phyloP scores from a whole-genome alignment of 2,888 invertebrate species.

The Cryptophagus acutangulus region DNA sequence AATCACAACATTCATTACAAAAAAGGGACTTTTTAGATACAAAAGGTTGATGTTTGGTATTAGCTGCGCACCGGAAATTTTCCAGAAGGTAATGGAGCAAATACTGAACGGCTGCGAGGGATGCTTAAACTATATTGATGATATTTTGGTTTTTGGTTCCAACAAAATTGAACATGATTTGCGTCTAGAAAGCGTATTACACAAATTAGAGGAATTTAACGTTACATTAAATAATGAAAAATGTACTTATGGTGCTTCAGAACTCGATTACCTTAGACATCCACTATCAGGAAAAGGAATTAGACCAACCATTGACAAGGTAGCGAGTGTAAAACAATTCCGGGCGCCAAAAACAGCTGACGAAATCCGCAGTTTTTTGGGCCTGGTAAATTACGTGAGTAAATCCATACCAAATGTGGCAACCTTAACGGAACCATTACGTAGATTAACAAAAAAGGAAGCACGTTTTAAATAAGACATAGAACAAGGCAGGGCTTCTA shows the following conservation, averaged over 20 bases:
- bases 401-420: slow-evolving; percentile 16
- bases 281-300: background rate
- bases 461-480: no score
- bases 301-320: no score
- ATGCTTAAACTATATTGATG: slow-evolving; percentile 8
- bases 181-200: background rate
- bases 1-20: slow-evolving; percentile 21
- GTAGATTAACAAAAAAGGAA: slow-evolving; percentile 8
- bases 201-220: slow-evolving; percentile 10
- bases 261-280: background rate
- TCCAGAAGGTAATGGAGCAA: slow-evolving; percentile 11
- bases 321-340: no score
- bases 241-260: background rate
- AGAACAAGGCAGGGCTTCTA: slow-evolving; percentile 10
- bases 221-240: slow-evolving; percentile 11
- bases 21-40: slow-evolving; percentile 15
- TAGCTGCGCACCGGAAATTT: slow-evolving; percentile 12
- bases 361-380: slow-evolving; percentile 14
- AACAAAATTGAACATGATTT: slow-evolving; percentile 9
- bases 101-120: slow-evolving; percentile 1
- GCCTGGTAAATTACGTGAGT: slow-evolving; percentile 12
- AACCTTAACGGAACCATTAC: slow-evolving; percentile 15
- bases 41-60: slow-evolving; percentile 19
- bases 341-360: background rate
- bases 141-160: slow-evolving; percentile 10